A percentile compares a stretch with the other conserved stretches of the same genome.
Evolutionary conservation across 1,140 invertebrate species (phyloP).

Genomic region (Diuraphis noxia): DNA sequence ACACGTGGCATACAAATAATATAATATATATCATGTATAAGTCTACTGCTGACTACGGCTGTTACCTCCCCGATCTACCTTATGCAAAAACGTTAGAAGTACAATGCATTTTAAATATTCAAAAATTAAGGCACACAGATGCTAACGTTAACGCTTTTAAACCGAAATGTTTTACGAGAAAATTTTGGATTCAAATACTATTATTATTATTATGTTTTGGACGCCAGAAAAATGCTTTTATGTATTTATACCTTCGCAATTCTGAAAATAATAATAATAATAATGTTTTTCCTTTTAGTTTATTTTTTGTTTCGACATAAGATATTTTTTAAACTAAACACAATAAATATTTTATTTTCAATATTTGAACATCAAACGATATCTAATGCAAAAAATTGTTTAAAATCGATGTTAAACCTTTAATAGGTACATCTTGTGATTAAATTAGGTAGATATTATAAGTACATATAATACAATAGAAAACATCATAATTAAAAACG

Average conservation of each 20-base stretch:
- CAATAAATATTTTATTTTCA: not conserved
- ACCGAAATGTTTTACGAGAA: not conserved
- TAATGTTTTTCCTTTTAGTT: not conserved
- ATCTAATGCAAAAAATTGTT: not conserved
- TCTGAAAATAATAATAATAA: not conserved
- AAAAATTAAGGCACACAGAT: not conserved
- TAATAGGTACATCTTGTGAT: not conserved
- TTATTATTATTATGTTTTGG: not conserved
- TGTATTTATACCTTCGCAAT: not conserved
- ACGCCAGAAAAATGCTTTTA: not conserved
- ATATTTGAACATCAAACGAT: not conserved
- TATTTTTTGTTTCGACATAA: not conserved
- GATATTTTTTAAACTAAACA: no score
- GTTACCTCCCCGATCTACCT: not conserved
- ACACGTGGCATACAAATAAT: not conserved
- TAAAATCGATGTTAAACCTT: not conserved
- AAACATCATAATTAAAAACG: not conserved
- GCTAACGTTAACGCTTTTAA: not conserved
- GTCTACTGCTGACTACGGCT: not conserved
- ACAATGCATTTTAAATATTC: slow-evolving; percentile 34
- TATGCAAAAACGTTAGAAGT: not conserved
- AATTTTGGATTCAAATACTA: not conserved
- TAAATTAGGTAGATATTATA: not conserved
- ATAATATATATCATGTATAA: not conserved
- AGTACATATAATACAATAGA: not conserved